Evolutionary conservation across 2,113 vertebrate species (phyloP), one percentile per base, ranked within the genome.

Genomic region (Scomber scombrus): DNA sequence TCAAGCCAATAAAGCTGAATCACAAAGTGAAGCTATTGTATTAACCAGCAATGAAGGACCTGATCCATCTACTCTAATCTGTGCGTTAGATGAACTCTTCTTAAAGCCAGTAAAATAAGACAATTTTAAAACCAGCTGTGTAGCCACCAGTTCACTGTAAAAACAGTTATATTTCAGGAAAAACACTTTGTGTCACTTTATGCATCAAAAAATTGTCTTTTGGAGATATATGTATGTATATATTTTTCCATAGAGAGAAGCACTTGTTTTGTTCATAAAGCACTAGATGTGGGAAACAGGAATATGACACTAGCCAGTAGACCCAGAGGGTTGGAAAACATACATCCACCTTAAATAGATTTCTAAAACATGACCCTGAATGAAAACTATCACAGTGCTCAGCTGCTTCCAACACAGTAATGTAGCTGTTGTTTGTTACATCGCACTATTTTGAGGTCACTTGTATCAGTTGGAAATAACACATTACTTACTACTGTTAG

Each of bases 331-430:
- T 51, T 58, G 54, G 3, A 4, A 78, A 74, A 46, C 43, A 70
- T 43, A 75, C 70, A 76, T 84, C 60, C 63, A 69, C 65, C 47
- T 69, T 52, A 74, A 84, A 81, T 74, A 82, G 43, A 84, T 49
- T 12, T 55, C 64, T 51, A 46, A 71, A 71, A 31, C 26, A 49
- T 45, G 71, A 87, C 73, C 75, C 78, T 89, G 81, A 78, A 58
- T 43, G 29, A 82, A 85, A 82, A 71, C 61, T 9, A 57, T 21
- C 51, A 65, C 69, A 64, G 51, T 76, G 71, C 57, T 63, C 64
- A 64, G 43, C 21, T 31, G 34, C 72, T 76, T 74, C 29, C 10
- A 70, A 45, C n/a, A 19, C 26, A 63, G 19, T 50, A 61, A 81
- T 18, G 5, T 21, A 12, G 67, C 47, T 40, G 51, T 26, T 2